Percentiles rank a stretch among this genome's conserved stretches.
Evolutionary conservation across 2,113 vertebrate genomes (phyloP).

Genomic region (Dicaeum eximium): DNA sequence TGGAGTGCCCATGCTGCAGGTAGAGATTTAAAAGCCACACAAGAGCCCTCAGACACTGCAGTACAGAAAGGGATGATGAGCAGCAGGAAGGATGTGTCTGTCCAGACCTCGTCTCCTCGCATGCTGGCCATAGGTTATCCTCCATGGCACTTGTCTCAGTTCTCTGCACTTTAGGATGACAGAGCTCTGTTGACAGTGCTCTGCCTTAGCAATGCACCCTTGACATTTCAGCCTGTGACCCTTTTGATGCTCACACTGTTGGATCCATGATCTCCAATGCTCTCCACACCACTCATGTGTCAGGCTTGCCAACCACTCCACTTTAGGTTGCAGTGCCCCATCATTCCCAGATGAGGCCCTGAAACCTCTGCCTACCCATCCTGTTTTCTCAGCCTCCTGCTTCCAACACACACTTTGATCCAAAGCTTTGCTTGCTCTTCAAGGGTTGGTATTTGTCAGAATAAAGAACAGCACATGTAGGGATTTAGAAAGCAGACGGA

Average conservation of each 20-base stretch:
- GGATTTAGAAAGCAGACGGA: conserved; percentile 17
- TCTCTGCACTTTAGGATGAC: not conserved
- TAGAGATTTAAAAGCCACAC: not conserved
- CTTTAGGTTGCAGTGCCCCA: not conserved
- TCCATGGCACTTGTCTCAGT: not conserved
- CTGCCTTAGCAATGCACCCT: not conserved
- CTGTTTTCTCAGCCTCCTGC: not conserved
- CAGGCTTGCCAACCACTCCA: not conserved
- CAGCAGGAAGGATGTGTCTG: not conserved
- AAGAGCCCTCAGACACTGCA: not conserved
- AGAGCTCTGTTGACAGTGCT: not conserved
- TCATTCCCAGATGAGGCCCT: not conserved
- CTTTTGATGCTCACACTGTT: not conserved
- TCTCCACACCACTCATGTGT: not conserved
- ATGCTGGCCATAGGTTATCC: not conserved
- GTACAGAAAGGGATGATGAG: not conserved
- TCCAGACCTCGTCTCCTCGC: not conserved
- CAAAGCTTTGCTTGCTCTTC: conserved; percentile 40
- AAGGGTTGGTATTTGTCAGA: conserved; percentile 19
- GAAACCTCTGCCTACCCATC: not conserved
- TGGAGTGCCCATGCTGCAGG: not conserved
- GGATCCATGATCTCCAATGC: not conserved
- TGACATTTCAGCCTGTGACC: not conserved
- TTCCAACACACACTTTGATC: not conserved
- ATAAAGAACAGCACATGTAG: not conserved